Base-by-base conservation (phyloP, 2,113 vertebrate genomes). In the Galbula dea region DNA sequence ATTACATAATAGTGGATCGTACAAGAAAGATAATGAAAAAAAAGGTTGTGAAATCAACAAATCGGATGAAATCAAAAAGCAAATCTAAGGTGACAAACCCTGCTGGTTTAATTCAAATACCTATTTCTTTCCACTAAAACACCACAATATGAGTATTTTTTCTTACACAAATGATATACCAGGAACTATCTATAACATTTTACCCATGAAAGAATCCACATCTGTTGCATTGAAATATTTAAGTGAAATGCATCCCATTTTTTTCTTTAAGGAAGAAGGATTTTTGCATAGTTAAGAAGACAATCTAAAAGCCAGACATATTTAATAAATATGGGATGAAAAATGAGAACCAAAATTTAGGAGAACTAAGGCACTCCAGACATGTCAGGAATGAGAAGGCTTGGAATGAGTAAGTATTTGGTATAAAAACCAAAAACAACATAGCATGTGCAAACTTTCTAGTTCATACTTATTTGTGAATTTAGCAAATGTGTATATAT, bases 61-160 rank as follows among this genome's bases (percentile, higher is more conserved):
- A 43, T 4, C 1, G 15, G 9, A 74, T 2, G 0, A 83, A 91
- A 49, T 2, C 0, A 2, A 77, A 65, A 57, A 12, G 7, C 21
- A 89, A 46, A 10, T 32, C 32, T 71, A 41, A 52, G 14, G 27
- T 54, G 7, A 48, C 4, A 81, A 93, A 88, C 55, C 11, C 22
- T 32, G 11, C 10, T 29, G 3, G 15, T 48, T 37, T 36, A 49
- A 80, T 69, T 62, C 29, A 89, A 78, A 49, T 10, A 27, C 4
- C 8, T 19, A 26, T 29, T 45, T 34, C 41, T 59, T 67, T 59
- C 22, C 5, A 32, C 9, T 51, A 32, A 81, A 87, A 66, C 7
- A 46, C 15, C 46, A 32, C 6, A 71, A 8, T 32, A 74, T 16
- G 14, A 81, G 62, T 66, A 3, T 7, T 21, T 21, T 6, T 29